Percentiles rank a stretch among this genome's conserved stretches.
Conservation (phyloP, 2,888 invertebrate genomes). For the Ennomos erosarius region DNA sequence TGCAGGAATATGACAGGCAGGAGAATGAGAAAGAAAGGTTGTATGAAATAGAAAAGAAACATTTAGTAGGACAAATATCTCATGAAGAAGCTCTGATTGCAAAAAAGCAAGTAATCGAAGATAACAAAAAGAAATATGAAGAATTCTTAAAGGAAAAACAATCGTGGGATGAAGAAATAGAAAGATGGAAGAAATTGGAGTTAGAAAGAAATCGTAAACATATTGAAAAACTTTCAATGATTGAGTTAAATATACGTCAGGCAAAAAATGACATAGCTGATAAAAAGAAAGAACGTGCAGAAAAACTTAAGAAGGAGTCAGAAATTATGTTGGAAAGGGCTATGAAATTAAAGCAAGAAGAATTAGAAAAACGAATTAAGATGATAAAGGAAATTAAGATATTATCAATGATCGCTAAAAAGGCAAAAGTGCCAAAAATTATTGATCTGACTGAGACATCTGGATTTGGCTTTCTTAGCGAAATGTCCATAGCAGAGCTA, state of each 20-base stretch:
- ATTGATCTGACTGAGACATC: conserved; percentile 86
- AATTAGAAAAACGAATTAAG: conserved; percentile 75
- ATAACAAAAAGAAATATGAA: conserved; percentile 80
- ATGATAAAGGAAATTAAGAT: conserved; percentile 83
- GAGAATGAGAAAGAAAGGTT: conserved; percentile 77
- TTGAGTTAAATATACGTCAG: conserved; percentile 63
- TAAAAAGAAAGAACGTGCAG: conserved; percentile 67
- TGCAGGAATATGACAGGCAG: conserved; percentile 75
- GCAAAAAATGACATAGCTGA: conserved; percentile 56
- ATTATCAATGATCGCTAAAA: conserved; percentile 76
- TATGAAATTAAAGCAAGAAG: conserved; percentile 76
- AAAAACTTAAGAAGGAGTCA: conserved; percentile 63
- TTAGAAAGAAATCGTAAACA: conserved; percentile 75
- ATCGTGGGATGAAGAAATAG: conserved; percentile 76
- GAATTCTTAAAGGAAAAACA: conserved; percentile 80
- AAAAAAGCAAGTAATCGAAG: conserved; percentile 75
- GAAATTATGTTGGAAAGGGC: conserved; percentile 63
- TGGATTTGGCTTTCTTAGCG: conserved; percentile 85
- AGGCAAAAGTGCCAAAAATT: conserved; percentile 79
- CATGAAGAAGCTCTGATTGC: conserved; percentile 86
- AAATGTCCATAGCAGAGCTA: conserved; percentile 88
- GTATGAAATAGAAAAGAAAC: conserved; percentile 84
- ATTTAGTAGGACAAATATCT: conserved; percentile 84
- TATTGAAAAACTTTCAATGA: conserved; percentile 70
- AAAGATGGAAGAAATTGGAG: conserved; percentile 78